Evolutionary conservation across 2,888 invertebrate genomes (phyloP).

Genomic region (Temnothorax unifasciatus): DNA sequence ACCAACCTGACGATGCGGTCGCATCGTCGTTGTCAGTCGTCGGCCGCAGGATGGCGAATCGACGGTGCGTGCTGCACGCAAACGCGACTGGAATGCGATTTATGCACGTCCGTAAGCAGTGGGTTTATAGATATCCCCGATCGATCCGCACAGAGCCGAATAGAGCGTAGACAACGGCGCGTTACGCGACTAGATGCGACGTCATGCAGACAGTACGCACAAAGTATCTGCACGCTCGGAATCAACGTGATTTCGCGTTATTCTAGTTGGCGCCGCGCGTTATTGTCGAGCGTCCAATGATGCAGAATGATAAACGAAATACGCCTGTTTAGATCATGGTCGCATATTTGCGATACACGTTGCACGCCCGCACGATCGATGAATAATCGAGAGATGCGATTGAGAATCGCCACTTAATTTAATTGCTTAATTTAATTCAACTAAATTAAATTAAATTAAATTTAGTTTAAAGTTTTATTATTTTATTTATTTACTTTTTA

Average conservation of each 20-base stretch:
- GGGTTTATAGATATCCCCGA: slow-evolving; percentile 61
- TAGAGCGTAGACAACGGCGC: slow-evolving; percentile 35
- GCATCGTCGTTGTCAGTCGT: slow-evolving; percentile 58
- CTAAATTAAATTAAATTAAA: not conserved
- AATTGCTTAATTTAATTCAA: not conserved
- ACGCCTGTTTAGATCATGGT: slow-evolving; percentile 14
- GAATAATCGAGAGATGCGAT: not conserved
- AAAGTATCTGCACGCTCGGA: slow-evolving; percentile 23
- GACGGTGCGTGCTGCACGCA: slow-evolving; percentile 63
- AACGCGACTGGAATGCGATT: slow-evolving; percentile 69
- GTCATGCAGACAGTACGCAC: not conserved
- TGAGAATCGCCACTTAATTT: not conserved
- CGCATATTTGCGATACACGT: not conserved
- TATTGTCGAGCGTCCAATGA: slow-evolving; percentile 41
- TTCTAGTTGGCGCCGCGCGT: slow-evolving; percentile 28
- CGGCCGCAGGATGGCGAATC: slow-evolving; percentile 63
- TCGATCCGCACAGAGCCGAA: slow-evolving; percentile 60
- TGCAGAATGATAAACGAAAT: slow-evolving; percentile 42
- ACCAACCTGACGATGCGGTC: slow-evolving; percentile 58
- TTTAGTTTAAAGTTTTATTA: not conserved
- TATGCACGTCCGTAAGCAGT: slow-evolving; percentile 60
- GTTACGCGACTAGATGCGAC: slow-evolving; percentile 9
- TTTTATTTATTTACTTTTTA: not conserved
- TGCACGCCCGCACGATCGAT: not conserved
- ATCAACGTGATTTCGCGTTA: slow-evolving; percentile 43